Evolutionary conservation across 2,797 vertebrate genomes (phyloP), one percentile per base, ranked within the genome.

Genomic region (Rhinella marina): DNA sequence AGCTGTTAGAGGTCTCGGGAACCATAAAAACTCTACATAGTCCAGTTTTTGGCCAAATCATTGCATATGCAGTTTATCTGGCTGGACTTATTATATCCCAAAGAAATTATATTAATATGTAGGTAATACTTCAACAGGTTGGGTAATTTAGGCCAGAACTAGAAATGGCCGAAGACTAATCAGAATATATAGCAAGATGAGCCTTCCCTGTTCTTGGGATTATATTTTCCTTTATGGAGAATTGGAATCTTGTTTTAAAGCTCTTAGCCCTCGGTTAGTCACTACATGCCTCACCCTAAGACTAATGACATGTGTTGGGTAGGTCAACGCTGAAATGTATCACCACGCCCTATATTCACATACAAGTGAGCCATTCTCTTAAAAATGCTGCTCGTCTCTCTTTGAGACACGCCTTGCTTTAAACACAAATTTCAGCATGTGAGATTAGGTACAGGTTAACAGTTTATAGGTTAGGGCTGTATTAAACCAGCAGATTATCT

Each of bases 261-360:
- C 57, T 29, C 29, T n/a, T 19, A 64, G 80, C 32, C 23, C 73
- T 76, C 41, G 57, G 41, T 84, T 82, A 87, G 48, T 68, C 81
- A 77, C 50, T 32, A 29, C 50, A 57, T 57, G 73, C 57, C 86
- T 82, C 75, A 56, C 73, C 86, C 59, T 29, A 32, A 23, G 2
- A 19, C 54, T 75, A 82, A 87, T 87, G 50, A 81, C 80, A 64
- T 66, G 56, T 66, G 48, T 41, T 68, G 86, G 59, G 59, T 25
- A 70, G 19, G 86, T 81, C 81, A 59, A 29, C 10, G 25, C 77
- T 78, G 70, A 87, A 56, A 87, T 23, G 6, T 17, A 27, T 82
- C 70, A 83, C 66, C 86, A 87, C 86, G 27, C 86, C 86, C 86
- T 83, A 0, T n/a, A 56, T 52, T 75, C 81, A 62, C 48, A 76